phyloP scores from a whole-genome alignment of 2,888 invertebrate species.

The Eumacrocentrus americanus region DNA sequence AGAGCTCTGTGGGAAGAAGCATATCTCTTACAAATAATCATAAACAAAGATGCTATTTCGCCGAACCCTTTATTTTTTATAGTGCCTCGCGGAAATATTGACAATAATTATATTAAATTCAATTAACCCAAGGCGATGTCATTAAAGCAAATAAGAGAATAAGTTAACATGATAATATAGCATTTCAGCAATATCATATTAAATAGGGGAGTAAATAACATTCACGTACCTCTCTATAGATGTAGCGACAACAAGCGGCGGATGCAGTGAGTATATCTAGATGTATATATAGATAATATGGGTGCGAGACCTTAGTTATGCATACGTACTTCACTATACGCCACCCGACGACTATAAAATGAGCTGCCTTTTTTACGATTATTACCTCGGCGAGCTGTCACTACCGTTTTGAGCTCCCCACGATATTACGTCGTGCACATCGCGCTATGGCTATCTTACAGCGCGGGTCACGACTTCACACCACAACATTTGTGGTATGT shows the following conservation, averaged over 20 bases:
- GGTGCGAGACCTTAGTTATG: conserved; percentile 12
- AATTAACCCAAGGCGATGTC: conserved; percentile 19
- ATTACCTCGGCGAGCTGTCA: conserved; percentile 54
- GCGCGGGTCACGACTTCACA: not conserved
- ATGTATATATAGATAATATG: conserved; percentile 20
- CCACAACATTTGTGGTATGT: conserved; percentile 13
- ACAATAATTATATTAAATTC: conserved; percentile 54
- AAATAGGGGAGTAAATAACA: too few species aligned
- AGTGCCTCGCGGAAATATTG: conserved; percentile 40
- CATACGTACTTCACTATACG: conserved; percentile 12
- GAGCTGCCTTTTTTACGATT: conserved; percentile 55
- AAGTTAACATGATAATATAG: too few species aligned
- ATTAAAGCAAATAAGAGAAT: too few species aligned
- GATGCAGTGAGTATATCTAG: too few species aligned
- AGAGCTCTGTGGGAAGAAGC: conserved; percentile 37
- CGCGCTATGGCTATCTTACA: conserved; percentile 1
- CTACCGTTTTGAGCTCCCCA: conserved; percentile 41
- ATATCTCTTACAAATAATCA: conserved; percentile 56
- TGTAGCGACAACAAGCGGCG: too few species aligned
- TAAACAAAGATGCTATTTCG: conserved; percentile 54
- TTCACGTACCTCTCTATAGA: too few species aligned
- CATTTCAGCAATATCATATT: too few species aligned
- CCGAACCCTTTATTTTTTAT: conserved; percentile 21
- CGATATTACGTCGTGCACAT: conserved; percentile 31
- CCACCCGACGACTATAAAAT: conserved; percentile 46